Percentiles rank a stretch among this genome's conserved stretches.
These are phyloP conservation scores for Fukomys damarensis DNA, from an alignment of 2,113 vertebrate genomes.

Conservation along the genomic window DNA sequence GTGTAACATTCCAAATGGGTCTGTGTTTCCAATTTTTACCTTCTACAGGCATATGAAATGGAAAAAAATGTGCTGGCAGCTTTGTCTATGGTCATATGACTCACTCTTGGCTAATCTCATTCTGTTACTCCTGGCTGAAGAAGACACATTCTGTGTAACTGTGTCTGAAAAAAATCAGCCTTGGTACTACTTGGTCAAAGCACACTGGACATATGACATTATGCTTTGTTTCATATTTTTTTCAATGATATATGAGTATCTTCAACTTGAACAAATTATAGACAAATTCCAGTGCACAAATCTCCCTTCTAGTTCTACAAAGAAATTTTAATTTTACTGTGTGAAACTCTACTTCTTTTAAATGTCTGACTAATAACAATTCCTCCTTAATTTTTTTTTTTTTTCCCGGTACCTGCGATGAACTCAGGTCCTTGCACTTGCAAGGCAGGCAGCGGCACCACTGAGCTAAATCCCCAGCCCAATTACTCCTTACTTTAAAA, in stretches of 20 bases:
- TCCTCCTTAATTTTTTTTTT: no score
- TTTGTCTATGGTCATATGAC: conserved; percentile 59
- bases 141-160: neutral
- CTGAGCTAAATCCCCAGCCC: no score
- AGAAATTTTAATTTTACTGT: conserved; percentile 29
- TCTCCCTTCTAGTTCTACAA: conserved; percentile 12
- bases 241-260: neutral
- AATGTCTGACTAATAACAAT: neutral
- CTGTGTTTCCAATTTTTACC: conserved; percentile 33
- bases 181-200: neutral
- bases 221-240: conserved; percentile 27
- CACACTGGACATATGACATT: neutral
- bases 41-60: conserved; percentile 57
- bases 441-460: no score
- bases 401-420: no score
- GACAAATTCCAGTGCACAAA: neutral
- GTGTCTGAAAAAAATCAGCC: neutral
- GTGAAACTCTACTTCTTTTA: neutral
- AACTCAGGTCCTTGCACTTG: no score
- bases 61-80: conserved; percentile 37
- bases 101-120: conserved; percentile 22
- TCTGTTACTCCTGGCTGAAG: neutral
- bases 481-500: neutral
- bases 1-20: neutral
- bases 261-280: conserved; percentile 12